A percentile compares a stretch with the other conserved stretches of the same genome.
Evolutionary conservation across 2,113 vertebrate species (phyloP).

Genomic region (Malurus cyaneus): DNA sequence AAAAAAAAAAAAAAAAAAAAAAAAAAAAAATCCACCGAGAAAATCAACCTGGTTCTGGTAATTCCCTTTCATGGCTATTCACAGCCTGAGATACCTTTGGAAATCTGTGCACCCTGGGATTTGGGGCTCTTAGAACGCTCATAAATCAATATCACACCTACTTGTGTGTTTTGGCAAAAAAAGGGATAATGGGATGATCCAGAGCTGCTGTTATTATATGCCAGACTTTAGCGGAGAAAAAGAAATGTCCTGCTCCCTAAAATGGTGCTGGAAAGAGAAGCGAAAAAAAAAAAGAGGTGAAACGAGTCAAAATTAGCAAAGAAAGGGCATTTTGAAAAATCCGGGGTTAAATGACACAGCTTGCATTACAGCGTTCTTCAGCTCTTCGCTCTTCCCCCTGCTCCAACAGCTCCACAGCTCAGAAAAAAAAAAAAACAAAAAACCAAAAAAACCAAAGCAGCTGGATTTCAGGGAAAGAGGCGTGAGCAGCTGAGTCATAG

Average conservation of each 20-base stretch:
- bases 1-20: neutral
- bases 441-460: neutral
- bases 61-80: neutral
- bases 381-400: too few species aligned
- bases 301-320: too few species aligned
- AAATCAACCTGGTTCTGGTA: neutral
- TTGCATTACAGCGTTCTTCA: too few species aligned
- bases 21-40: neutral
- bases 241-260: neutral
- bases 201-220: neutral
- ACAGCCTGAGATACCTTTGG: neutral
- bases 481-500: neutral
- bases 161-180: neutral
- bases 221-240: neutral
- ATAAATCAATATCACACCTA: neutral
- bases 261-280: neutral
- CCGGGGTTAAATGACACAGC: too few species aligned
- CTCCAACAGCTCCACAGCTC: too few species aligned
- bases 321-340: too few species aligned
- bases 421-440: too few species aligned
- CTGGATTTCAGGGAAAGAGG: neutral
- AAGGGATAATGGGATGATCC: accelerated
- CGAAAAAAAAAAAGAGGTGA: neutral
- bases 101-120: neutral
- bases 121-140: neutral